Base-by-base conservation (phyloP, 1,140 invertebrate species). In the Teleogryllus occipitalis region DNA sequence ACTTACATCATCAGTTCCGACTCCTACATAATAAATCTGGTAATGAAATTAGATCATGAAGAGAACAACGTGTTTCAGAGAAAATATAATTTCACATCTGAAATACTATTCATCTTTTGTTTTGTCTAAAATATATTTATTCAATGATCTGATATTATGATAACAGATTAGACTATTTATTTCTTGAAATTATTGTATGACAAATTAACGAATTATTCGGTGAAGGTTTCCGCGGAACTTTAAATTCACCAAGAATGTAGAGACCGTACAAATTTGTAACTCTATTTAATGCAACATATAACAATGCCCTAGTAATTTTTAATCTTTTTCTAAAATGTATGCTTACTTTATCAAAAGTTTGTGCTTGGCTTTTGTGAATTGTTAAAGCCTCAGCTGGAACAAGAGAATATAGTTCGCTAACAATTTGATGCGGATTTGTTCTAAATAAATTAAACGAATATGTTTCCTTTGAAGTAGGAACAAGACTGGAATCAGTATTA, bases 301-400 rank as follows among this genome's bases (percentile, higher is more conserved):
- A 65, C 54, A 2, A 3, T 65, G 54, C 3, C 7, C 54, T 65
- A 14, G 54, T 65, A 65, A 65, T 65, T 3, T 18, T 65, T 18
- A 14, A 18, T 0, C 10, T 14, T 3, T 65, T 65, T 18, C 7
- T 65, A 65, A 65, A 65, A 65, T 75, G 4, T 7, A 75, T 8
- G n/a, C 74, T 80, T 7, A 80, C 48, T 7, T 80, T 79, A 27
- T 81, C 27, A 80, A 82, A 82, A 1, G 83, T 83, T 79, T 81
- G 80, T 22, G 81, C 81, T 80, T 82, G 77, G 77, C 27, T 81
- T 79, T 83, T 82, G 54, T 82, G 81, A 46, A 83, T 81, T 7
- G 83, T 83, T 72, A 83, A 79, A 21, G 82, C 82, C 80, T 83
- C 82, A 8, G 82, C 81, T 21, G 81, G 78, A 21, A 81, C 78